phyloP scores from a whole-genome alignment of 2,888 invertebrate genomes.

The Deilephila porcellus region DNA sequence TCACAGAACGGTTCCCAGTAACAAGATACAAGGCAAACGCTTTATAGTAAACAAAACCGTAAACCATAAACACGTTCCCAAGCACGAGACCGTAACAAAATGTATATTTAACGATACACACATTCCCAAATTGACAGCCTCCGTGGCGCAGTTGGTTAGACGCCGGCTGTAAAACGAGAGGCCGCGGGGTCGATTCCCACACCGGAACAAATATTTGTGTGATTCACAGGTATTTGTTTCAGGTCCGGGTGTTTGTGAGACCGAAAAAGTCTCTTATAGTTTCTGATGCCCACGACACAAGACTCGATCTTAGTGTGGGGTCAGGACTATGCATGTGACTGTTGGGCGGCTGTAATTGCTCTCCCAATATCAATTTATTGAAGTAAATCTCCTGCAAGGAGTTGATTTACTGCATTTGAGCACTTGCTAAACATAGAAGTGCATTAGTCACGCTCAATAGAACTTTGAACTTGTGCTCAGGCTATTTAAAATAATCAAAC shows the following conservation, averaged over 20 bases:
- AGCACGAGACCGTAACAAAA: slow-evolving; percentile 9
- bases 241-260: too few relatives aligned
- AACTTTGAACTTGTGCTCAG: slow-evolving; percentile 2
- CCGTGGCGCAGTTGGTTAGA: too few relatives aligned
- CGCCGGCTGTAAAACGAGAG: too few relatives aligned
- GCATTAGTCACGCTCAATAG: slow-evolving; percentile 11
- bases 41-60: slow-evolving; percentile 46
- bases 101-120: background rate
- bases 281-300: too few relatives aligned
- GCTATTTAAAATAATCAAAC: slow-evolving; percentile 2
- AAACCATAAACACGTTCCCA: slow-evolving; percentile 36
- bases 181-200: too few relatives aligned
- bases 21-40: slow-evolving; percentile 23
- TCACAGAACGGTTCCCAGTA: slow-evolving; percentile 26
- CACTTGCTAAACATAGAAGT: background rate
- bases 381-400: background rate
- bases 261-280: too few relatives aligned
- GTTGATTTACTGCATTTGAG: slow-evolving; percentile 13
- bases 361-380: background rate
- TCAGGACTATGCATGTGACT: too few relatives aligned
- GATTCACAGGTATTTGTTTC: too few relatives aligned
- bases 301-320: too few relatives aligned
- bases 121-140: background rate
- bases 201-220: too few relatives aligned
- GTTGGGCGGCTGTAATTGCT: background rate